phyloP scores from a whole-genome alignment of 53 echinoderm and acorn worm genomes.

The Pentamera pediparva region DNA sequence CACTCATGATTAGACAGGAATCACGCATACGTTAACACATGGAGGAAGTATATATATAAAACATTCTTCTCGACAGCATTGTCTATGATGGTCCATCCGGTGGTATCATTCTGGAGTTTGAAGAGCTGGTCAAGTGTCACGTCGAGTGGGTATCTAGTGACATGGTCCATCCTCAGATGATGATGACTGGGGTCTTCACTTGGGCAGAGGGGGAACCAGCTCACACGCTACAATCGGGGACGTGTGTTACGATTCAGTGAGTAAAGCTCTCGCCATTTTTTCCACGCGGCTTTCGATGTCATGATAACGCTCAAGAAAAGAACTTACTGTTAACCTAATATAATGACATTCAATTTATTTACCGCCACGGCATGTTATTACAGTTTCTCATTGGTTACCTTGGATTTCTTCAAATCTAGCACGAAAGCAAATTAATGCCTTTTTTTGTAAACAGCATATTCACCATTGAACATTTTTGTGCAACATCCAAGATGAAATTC shows the following conservation, averaged over 20 bases:
- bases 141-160: slow-evolving; percentile 57
- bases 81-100: slow-evolving; percentile 55
- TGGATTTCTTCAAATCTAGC: no score
- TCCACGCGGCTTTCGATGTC: not conserved
- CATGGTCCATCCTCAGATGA: slow-evolving; percentile 64
- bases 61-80: not conserved
- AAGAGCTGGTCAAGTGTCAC: slow-evolving; percentile 67
- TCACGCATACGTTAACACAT: no score
- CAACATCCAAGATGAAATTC: not conserved
- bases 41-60: not conserved
- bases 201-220: slow-evolving; percentile 80
- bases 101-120: slow-evolving; percentile 59
- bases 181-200: slow-evolving; percentile 63
- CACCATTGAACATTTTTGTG: not conserved
- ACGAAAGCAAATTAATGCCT: no score
- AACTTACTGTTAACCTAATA: not conserved
- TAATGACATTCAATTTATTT: not conserved
- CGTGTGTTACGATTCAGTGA: slow-evolving; percentile 60
- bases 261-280: not conserved
- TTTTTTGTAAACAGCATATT: not conserved
- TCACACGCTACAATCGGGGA: slow-evolving; percentile 30
- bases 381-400: no score
- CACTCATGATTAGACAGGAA: no score
- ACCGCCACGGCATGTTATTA: no score
- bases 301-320: not conserved